phyloP scores from a whole-genome alignment of 2,888 invertebrate species.

The Leucophora obtusa region DNA sequence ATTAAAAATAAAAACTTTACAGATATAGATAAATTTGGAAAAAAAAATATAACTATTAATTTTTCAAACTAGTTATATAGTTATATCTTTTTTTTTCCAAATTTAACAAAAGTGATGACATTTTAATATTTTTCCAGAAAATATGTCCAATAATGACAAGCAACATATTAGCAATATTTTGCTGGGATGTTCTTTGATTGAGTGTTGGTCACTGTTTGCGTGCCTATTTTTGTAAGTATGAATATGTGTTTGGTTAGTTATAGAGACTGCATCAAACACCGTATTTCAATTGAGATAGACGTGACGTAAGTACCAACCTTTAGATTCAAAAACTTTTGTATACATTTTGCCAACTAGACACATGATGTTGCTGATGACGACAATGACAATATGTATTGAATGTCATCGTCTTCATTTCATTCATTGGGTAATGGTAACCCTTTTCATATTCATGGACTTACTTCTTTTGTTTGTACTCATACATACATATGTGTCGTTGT shows the following conservation, averaged over 20 bases:
- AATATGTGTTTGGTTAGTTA: constrained; percentile 3
- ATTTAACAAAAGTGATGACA: too few relatives aligned
- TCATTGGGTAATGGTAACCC: not conserved
- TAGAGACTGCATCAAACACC: constrained; percentile 39
- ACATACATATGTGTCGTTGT: not conserved
- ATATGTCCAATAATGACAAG: too few relatives aligned
- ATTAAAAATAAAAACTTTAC: too few relatives aligned
- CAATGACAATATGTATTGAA: not conserved
- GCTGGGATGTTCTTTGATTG: too few relatives aligned
- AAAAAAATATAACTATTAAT: too few relatives aligned
- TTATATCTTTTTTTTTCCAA: too few relatives aligned
- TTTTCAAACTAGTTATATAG: too few relatives aligned
- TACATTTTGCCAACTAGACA: constrained; percentile 12
- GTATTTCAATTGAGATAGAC: constrained; percentile 46
- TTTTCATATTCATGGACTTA: constrained; percentile 3
- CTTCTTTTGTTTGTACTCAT: not conserved
- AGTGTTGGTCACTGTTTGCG: not conserved
- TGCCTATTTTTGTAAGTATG: not conserved
- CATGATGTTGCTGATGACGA: not conserved
- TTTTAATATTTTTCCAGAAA: too few relatives aligned
- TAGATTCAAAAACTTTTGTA: constrained; percentile 6
- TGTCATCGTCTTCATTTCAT: not conserved
- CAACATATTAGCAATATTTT: too few relatives aligned
- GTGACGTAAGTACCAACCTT: constrained; percentile 15
- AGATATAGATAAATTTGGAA: too few relatives aligned